A percentile compares a stretch with the other conserved stretches of the same genome.
Evolutionary conservation across 2,888 invertebrate species (phyloP).

Genomic region (Chaetoderma sp.): DNA sequence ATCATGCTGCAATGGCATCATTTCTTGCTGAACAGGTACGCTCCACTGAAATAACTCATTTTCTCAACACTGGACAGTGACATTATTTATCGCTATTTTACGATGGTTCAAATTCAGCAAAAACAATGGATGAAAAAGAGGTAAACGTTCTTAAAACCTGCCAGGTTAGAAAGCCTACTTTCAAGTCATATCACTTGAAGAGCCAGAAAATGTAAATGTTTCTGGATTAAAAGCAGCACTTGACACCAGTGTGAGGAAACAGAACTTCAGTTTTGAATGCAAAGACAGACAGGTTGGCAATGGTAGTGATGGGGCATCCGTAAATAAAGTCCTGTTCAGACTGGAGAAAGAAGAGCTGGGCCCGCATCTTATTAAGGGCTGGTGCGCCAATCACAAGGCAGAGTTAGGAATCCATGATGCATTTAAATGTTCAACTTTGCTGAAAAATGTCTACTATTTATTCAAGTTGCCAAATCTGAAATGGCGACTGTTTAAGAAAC

Average conservation of each 20-base stretch:
- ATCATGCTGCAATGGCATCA: too few relatives aligned
- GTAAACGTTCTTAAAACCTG: not conserved
- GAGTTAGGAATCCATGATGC: not conserved
- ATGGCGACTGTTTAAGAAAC: not conserved
- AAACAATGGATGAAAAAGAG: not conserved
- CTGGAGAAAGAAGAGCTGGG: not conserved
- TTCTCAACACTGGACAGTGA: not conserved
- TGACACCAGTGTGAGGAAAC: not conserved
- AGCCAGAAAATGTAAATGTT: not conserved
- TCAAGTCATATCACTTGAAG: not conserved
- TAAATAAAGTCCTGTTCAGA: not conserved
- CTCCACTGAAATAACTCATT: not conserved
- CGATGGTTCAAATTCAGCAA: not conserved
- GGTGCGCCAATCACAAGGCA: not conserved
- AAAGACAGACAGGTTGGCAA: not conserved
- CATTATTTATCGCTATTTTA: not conserved
- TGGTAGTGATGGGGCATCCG: not conserved
- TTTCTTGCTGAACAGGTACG: not conserved
- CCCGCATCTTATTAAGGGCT: not conserved
- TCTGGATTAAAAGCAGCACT: not conserved
- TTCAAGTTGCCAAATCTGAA: not conserved
- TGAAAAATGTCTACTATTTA: not conserved
- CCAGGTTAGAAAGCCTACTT: not conserved
- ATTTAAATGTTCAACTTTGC: not conserved
- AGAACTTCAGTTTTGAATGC: not conserved